These are phyloP conservation scores for Trimorus sp. DNA, from an alignment of 2,888 invertebrate species.

Conservation along the genomic window DNA sequence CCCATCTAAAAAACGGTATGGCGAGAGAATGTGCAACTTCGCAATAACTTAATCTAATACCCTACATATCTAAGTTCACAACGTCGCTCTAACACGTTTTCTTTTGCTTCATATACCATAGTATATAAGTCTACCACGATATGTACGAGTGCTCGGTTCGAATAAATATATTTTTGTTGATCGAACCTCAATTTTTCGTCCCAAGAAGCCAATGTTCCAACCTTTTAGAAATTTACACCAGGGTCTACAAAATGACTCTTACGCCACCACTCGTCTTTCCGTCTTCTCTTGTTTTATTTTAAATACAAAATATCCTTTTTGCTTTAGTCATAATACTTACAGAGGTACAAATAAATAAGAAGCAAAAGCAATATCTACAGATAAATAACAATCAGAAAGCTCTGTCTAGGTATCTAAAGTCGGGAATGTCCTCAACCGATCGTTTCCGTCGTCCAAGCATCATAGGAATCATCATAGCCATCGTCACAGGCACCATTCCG, in stretches of 20 bases:
- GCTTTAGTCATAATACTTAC: constrained; percentile 13
- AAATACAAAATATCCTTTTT: neutral
- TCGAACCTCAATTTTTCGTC: neutral
- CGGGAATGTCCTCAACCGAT: constrained; percentile 52
- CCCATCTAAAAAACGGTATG: constrained; percentile 2
- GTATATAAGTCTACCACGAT: constrained; percentile 10
- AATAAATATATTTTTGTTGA: constrained; percentile 38
- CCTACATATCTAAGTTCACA: too few relatives aligned
- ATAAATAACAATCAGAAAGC: constrained; percentile 22
- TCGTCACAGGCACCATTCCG: constrained; percentile 90
- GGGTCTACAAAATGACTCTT: neutral
- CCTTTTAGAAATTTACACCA: neutral
- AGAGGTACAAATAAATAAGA: constrained; percentile 25
- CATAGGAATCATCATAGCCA: constrained; percentile 91
- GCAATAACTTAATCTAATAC: neutral
- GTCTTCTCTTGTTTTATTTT: too few relatives aligned
- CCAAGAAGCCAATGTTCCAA: too few relatives aligned
- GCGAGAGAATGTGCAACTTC: neutral
- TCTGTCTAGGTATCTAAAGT: constrained; percentile 32
- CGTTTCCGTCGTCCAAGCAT: constrained; percentile 85
- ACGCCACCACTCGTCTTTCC: too few relatives aligned
- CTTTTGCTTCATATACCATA: neutral
- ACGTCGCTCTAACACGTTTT: too few relatives aligned
- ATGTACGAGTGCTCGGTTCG: constrained; percentile 45
- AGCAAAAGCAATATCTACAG: constrained; percentile 13